A percentile compares a stretch with the other conserved stretches of the same genome.
These are phyloP conservation scores for Menidia menidia DNA, from an alignment of 2,797 vertebrate genomes.

Conservation along the genomic window DNA sequence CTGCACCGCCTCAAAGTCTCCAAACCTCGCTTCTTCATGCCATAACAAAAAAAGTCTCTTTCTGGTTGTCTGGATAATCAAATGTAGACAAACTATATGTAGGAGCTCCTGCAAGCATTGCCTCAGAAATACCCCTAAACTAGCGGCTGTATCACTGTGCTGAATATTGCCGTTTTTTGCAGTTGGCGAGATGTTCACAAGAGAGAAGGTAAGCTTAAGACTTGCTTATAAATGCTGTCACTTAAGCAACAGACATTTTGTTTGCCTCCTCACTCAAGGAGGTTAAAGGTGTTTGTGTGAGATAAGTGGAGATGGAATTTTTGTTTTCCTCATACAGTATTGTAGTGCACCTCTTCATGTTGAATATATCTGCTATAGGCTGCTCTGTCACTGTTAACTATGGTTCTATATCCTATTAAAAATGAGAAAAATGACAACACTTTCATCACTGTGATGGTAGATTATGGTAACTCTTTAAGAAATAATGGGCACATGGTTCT, in stretches of 20 bases:
- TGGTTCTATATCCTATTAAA: conserved; percentile 33
- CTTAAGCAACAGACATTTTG: conserved; percentile 50
- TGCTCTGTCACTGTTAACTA: conserved; percentile 41
- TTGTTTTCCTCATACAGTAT: conserved; percentile 47
- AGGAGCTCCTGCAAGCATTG: conserved; percentile 37
- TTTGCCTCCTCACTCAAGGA: conserved; percentile 58
- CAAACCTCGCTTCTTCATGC: conserved; percentile 39
- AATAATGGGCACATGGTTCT: conserved; percentile 1
- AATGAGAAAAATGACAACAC: conserved; percentile 40
- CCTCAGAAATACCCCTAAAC: conserved; percentile 38
- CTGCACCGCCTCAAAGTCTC: conserved; percentile 39
- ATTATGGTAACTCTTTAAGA: conserved; percentile 28
- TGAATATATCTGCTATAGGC: conserved; percentile 36
- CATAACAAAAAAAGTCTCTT: conserved; percentile 40
- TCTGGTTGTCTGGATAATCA: conserved; percentile 66
- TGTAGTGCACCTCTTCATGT: conserved; percentile 37
- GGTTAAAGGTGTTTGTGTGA: conserved; percentile 69
- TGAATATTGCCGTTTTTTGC: conserved; percentile 42
- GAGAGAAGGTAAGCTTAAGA: conserved; percentile 45
- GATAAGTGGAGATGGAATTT: conserved; percentile 63
- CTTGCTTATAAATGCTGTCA: conserved; percentile 56
- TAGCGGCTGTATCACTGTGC: conserved; percentile 30
- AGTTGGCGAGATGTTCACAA: conserved; percentile 34
- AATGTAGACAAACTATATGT: conserved; percentile 64
- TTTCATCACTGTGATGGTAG: conserved; percentile 34